A percentile compares a stretch with the other conserved stretches of the same genome.
These are phyloP conservation scores for Argyresthia goedartella DNA, from an alignment of 2,888 invertebrate species.

Conservation along the genomic window DNA sequence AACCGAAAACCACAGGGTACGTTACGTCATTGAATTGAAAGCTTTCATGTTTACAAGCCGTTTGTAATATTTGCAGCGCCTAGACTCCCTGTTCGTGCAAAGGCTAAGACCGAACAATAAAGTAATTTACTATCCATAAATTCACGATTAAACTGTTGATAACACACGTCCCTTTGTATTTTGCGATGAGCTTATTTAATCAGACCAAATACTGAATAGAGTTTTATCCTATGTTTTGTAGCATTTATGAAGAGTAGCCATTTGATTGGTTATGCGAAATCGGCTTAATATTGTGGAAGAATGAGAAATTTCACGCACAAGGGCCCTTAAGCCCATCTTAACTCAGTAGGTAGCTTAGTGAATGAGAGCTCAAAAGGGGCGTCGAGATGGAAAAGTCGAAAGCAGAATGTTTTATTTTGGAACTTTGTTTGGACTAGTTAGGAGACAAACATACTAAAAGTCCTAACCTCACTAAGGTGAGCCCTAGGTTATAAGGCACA, in stretches of 20 bases:
- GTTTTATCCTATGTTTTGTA: background rate
- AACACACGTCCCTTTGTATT: constrained; percentile 37
- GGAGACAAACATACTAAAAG: no score
- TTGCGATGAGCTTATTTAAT: constrained; percentile 29
- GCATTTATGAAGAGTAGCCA: background rate
- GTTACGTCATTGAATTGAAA: constrained; percentile 35
- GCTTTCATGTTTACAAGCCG: constrained; percentile 47
- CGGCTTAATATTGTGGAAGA: no score
- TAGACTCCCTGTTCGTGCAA: constrained; percentile 24
- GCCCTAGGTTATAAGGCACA: no score
- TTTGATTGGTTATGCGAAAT: no score
- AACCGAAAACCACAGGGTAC: constrained; percentile 15
- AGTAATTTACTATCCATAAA: constrained; percentile 51
- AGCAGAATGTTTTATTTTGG: no score
- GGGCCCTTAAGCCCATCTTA: no score
- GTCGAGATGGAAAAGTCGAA: no score
- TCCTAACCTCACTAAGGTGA: no score
- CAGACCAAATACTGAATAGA: constrained; percentile 10
- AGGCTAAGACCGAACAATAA: constrained; percentile 38
- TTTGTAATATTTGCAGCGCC: constrained; percentile 39
- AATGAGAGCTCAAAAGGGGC: no score
- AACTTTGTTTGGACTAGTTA: no score
- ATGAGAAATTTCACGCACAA: no score
- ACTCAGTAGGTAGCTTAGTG: no score
- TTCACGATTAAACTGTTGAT: constrained; percentile 43